Percentiles rank a stretch among this genome's conserved stretches.
phyloP scores from a whole-genome alignment of 1,140 invertebrate genomes.

The Coptotermes formosanus region DNA sequence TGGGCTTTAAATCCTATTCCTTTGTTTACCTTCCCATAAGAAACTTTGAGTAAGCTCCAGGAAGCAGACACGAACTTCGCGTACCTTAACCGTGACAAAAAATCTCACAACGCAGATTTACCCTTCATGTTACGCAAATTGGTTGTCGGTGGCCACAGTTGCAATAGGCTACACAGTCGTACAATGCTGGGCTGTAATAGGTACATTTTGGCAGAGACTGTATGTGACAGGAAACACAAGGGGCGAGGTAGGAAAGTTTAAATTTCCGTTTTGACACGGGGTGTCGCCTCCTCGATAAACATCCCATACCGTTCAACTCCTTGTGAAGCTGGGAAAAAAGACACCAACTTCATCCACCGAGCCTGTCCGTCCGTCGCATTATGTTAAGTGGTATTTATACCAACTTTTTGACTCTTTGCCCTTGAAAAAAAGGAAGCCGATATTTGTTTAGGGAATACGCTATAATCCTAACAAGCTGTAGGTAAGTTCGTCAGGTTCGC shows the following conservation, averaged over 20 bases:
- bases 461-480: slow-evolving; percentile 7
- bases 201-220: neutral
- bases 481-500: neutral
- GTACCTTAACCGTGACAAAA: too few relatives aligned
- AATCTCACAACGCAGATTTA: too few relatives aligned
- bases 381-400: slow-evolving; percentile 9
- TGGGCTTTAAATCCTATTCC: too few relatives aligned
- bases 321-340: neutral
- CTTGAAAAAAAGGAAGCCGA: neutral
- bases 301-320: neutral
- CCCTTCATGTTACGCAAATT: too few relatives aligned
- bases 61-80: too few relatives aligned
- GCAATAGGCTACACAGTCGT: too few relatives aligned
- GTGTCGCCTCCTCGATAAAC: slow-evolving; percentile 9
- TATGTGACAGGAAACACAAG: slow-evolving; percentile 13
- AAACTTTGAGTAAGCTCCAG: too few relatives aligned
- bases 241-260: slow-evolving; percentile 14
- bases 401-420: slow-evolving; percentile 11
- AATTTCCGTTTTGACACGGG: slow-evolving; percentile 17
- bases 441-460: neutral
- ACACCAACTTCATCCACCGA: neutral
- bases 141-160: too few relatives aligned
- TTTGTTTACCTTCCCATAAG: too few relatives aligned
- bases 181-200: too few relatives aligned
- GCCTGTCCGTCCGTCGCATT: neutral